Percentiles rank a stretch among this genome's conserved stretches.
Evolutionary conservation across 2,888 invertebrate species (phyloP).

Genomic region (Silvanus unidentatus): DNA sequence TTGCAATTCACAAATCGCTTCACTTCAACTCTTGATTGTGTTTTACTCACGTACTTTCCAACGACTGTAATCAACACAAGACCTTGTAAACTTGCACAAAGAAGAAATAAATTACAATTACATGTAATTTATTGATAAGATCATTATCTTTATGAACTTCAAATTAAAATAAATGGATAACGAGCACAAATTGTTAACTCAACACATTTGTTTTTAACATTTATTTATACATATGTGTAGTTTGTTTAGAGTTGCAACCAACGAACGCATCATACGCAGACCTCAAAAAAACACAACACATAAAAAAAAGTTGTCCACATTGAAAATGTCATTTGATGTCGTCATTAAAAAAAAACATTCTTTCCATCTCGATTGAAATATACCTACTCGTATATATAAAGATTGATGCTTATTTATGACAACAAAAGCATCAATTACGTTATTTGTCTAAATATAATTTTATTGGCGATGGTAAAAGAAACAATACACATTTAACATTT

Average conservation of each 20-base stretch:
- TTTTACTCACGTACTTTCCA: constrained; percentile 14
- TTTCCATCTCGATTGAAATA: no score
- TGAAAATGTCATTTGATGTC: no score
- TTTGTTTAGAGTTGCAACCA: no score
- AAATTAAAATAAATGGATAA: constrained; percentile 3
- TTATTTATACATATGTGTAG: not conserved
- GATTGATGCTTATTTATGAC: no score
- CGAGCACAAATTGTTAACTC: not conserved
- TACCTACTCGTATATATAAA: no score
- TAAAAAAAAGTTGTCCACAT: no score
- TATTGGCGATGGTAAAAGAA: not conserved
- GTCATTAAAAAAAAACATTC: no score
- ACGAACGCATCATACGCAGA: no score
- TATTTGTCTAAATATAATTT: not conserved
- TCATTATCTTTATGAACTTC: constrained; percentile 1
- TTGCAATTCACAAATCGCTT: constrained; percentile 24
- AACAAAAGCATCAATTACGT: no score
- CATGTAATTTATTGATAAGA: constrained; percentile 1
- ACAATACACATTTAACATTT: not conserved
- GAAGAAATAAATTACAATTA: constrained; percentile 3
- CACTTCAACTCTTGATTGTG: constrained; percentile 22
- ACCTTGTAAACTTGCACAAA: constrained; percentile 3
- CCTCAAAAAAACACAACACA: no score
- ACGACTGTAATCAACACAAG: constrained; percentile 3
- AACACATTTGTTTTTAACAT: not conserved